Percentiles rank a stretch among this genome's conserved stretches.
Evolutionary conservation across 2,113 vertebrate species (phyloP).

Genomic region (Onychostruthus taczanowskii): DNA sequence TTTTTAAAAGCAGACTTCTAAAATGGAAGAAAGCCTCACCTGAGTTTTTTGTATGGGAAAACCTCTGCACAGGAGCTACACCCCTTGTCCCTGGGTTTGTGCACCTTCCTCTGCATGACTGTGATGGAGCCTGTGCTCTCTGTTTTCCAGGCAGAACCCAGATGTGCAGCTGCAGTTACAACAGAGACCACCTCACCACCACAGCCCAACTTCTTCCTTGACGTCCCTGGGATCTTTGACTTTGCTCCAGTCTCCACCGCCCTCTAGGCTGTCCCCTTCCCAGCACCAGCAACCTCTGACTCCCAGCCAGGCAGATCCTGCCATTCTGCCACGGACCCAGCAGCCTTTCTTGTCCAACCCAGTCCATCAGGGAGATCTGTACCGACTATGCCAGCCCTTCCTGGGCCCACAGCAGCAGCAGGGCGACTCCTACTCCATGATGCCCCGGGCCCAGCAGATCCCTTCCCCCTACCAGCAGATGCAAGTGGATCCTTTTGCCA

Average conservation of each 20-base stretch:
- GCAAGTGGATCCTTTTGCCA: conserved; percentile 88
- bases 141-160: conserved; percentile 84
- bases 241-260: conserved; percentile 86
- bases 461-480: conserved; percentile 81
- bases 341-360: conserved; percentile 74
- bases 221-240: conserved; percentile 90
- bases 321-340: conserved; percentile 70
- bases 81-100: background rate
- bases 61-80: background rate
- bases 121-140: background rate
- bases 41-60: background rate
- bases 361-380: conserved; percentile 78
- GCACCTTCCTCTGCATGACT: background rate
- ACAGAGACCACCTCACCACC: conserved; percentile 84
- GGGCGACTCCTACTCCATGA: conserved; percentile 78
- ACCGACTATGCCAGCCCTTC: conserved; percentile 63
- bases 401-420: conserved; percentile 76
- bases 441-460: conserved; percentile 83
- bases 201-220: conserved; percentile 95
- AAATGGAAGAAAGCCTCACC: background rate
- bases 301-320: conserved; percentile 73
- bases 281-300: conserved; percentile 76
- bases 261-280: conserved; percentile 81
- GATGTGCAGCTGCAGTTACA: conserved; percentile 80
- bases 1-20: background rate